These are phyloP conservation scores for Tribolium madens DNA, from an alignment of 1,140 invertebrate species.

Conservation along the genomic window DNA sequence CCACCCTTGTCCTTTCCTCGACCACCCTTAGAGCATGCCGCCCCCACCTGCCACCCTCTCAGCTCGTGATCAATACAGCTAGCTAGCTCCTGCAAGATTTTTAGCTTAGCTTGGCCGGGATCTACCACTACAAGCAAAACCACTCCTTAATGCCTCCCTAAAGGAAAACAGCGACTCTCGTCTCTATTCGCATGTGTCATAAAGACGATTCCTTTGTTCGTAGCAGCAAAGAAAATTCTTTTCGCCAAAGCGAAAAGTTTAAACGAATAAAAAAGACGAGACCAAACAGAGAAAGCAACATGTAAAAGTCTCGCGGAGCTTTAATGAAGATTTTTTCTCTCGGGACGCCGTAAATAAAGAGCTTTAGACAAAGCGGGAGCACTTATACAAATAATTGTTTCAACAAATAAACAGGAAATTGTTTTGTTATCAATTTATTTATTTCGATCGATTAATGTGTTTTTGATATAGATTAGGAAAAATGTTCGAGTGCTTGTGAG, in stretches of 20 bases:
- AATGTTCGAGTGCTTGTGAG: neutral
- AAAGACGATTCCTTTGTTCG: constrained; percentile 57
- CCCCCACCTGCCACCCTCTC: constrained; percentile 55
- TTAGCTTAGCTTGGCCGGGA: constrained; percentile 64
- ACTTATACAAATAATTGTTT: neutral
- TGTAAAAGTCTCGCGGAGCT: constrained; percentile 22
- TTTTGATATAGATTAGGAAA: neutral
- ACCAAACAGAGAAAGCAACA: constrained; percentile 12
- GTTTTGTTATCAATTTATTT: no score
- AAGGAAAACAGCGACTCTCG: constrained; percentile 59
- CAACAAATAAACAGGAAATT: neutral
- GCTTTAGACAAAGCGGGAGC: neutral
- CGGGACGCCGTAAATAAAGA: neutral
- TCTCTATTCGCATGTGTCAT: constrained; percentile 50
- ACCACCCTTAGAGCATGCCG: constrained; percentile 62
- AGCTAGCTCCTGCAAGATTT: constrained; percentile 64
- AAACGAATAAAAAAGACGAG: constrained; percentile 10
- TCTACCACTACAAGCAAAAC: constrained; percentile 60
- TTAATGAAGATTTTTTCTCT: constrained; percentile 19
- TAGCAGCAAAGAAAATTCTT: constrained; percentile 50
- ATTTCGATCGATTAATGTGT: no score
- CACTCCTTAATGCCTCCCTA: constrained; percentile 61
- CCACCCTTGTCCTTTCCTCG: constrained; percentile 64
- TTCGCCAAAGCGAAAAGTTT: constrained; percentile 41
- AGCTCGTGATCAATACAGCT: constrained; percentile 64